These are phyloP conservation scores for Acanthisitta chloris DNA, from an alignment of 2,113 vertebrate genomes.

Conservation along the genomic window DNA sequence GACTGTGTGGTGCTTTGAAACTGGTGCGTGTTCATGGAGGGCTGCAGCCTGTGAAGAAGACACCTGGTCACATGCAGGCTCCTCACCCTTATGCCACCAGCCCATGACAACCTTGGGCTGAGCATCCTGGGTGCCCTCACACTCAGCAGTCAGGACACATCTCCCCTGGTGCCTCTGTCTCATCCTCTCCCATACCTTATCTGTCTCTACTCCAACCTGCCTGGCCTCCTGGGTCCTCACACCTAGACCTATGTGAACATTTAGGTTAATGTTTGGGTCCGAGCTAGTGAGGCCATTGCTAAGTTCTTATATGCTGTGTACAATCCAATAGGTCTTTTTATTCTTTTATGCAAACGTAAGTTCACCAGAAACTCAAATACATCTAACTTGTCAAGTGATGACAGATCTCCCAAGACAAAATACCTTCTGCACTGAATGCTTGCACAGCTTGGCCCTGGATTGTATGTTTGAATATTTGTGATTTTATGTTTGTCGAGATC, in stretches of 20 bases:
- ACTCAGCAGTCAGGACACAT: background rate
- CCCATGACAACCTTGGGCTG: fast-evolving
- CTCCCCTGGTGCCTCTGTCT: background rate
- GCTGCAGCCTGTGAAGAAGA: background rate
- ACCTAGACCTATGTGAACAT: background rate
- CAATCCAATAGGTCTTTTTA: background rate
- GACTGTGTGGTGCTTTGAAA: background rate
- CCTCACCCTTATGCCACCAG: background rate
- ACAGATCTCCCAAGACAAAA: background rate
- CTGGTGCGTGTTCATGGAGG: fast-evolving
- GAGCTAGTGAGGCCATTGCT: background rate
- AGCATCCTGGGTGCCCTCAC: background rate
- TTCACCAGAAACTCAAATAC: constrained; percentile 32
- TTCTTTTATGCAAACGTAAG: background rate
- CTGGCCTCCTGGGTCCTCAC: background rate
- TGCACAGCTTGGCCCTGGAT: background rate
- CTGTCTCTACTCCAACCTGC: background rate
- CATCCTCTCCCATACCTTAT: background rate
- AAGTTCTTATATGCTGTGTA: background rate
- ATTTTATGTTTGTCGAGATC: background rate
- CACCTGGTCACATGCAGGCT: background rate
- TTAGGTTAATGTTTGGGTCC: background rate
- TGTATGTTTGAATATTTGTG: background rate
- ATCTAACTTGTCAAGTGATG: background rate
- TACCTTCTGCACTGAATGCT: background rate